Base-by-base conservation (phyloP, 2,888 invertebrate genomes). In the Lutraria lutraria region DNA sequence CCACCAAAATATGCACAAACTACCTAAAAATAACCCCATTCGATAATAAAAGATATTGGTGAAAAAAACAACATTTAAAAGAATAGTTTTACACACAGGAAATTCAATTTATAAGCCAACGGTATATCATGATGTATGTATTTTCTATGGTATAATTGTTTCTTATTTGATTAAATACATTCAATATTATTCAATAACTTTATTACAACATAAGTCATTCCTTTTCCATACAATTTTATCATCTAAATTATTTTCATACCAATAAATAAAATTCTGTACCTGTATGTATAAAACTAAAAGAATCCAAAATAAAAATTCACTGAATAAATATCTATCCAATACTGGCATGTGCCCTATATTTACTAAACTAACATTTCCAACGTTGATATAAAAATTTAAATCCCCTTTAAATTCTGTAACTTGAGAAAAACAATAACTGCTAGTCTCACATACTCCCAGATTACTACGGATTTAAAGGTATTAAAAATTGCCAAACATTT, bases 401-500 rank as follows among this genome's bases (percentile, higher is more conserved):
- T 76, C 34, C 76, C 76, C 76, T 8, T 34, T 31, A 76, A 76
- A 76, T 76, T 19, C 34, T 15, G 31, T 76, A 76, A 76, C 34
- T 76, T 76, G 19, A 76, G 34, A 76, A 76, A 76, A 76, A 76
- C 76, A 76, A 76, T 31, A 76, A 76, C 34, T 34, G 6, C 13
- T 31, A 19, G 31, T 76, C 21, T 76, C 76, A 76, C 76, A 2
- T 34, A 76, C 31, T 12, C 10, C 19, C 76, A 34, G 76, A 76
- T 76, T 76, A 76, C 21, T 16, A 76, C 31, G 34, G 76, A n/a
- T 76, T 76, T 25, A 76, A 76, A 15, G 34, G 76, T 76, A 76
- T 76, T 76, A 76, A 76, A 76, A 31, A 34, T 34, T n/a, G 2
- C 76, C 25, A n/a, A 29, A 25, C n/a, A n/a, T 25, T 72, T 68